Base-by-base conservation (phyloP, 2,888 invertebrate genomes). In the Caenorhabditis sp. region DNA sequence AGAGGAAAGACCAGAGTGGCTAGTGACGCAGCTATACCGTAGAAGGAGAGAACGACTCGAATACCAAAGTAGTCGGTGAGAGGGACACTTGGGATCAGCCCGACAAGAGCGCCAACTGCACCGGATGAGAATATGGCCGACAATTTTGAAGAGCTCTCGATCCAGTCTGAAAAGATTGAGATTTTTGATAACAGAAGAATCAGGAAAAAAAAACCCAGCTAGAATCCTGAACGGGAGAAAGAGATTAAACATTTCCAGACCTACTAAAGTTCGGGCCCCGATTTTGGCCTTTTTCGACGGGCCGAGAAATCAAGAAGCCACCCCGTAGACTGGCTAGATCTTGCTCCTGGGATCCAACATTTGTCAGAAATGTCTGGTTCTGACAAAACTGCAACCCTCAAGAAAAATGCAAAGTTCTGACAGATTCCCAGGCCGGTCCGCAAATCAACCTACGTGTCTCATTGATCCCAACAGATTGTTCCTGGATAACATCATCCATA, bases 401-500 rank as follows among this genome's bases (percentile, higher is more conserved):
- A n/a, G n/a, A n/a, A n/a, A n/a, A n/a, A n/a, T n/a, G n/a, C n/a
- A n/a, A n/a, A n/a, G n/a, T n/a, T n/a, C n/a, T n/a, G n/a, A n/a
- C n/a, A n/a, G n/a, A n/a, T n/a, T n/a, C n/a, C n/a, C n/a, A n/a
- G 27, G 19, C 12, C 4, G 14, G 3, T 14, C 4, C 4, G 6
- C 5, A 17, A 3, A 36, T 27, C 10, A 26, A 10, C n/a, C 19
- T 14, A 36, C 37, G 49, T 6, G 26, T 62, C 4, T 12, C 21
- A 27, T 62, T 72, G 4, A 12, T 10, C 17, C 27, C n/a, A n/a
- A n/a, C 31, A 1, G 61, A 17, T 12, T 24, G 53, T 1, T 62
- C 58, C 8, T 62, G n/a, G 5, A 63, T 26, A 0, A 75, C 70
- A 43, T 75, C 75, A n/a, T 71, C 49, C 71, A 76, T 76, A 23